Base-by-base conservation (phyloP, 30 jellyfish, hydroid and myxozoan species). In the Mastigias papua region DNA sequence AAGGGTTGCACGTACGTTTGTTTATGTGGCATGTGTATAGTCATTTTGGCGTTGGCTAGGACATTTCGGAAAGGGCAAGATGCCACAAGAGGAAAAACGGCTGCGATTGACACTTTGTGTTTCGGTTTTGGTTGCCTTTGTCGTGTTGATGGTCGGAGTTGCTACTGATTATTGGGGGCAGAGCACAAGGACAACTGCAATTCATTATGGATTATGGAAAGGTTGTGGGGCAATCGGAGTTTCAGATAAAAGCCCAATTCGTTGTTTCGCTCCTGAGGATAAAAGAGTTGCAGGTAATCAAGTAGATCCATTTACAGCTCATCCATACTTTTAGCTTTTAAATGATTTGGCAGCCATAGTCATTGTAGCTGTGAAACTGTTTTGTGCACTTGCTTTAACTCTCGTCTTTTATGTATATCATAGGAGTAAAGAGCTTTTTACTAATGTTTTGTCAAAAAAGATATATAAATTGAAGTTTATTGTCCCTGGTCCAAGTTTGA, bases 111-210 rank as follows among this genome's bases (percentile, higher is more conserved):
- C 89, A 0, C 81, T 87, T 2, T 50, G 64, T 26, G 83, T 77
- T 35, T 75, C 84, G 6, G 96, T 87, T 42, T 65, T 87, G 32
- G 58, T 87, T 0, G 79, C 90, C 6, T 77, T 70, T 50, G 89
- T 87, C 50, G 81, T 77, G 54, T 54, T 87, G 42, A 29, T 87
- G 64, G 90, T 87, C 21, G 89, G 96, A 13, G 89, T 78, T 0
- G 72, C 90, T 17, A 87, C 96, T 26, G 96, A 87, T 42, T 87
- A 87, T 34, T 87, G 96, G 96, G 88, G 87, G 29, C 96, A 87
- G 51, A 73, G 90, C 57, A 76, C 54, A 25, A 67, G 86, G 76
- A 78, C 84, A 0, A 76, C 87, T 2, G 96, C 96, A 17, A 78
- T 87, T n/a, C 96, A 87, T 70, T 78, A 87, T 29, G 96, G 96